A percentile compares a stretch with the other conserved stretches of the same genome.
These are phyloP conservation scores for Pinna nobilis DNA, from an alignment of 1,140 invertebrate species.

Conservation along the genomic window DNA sequence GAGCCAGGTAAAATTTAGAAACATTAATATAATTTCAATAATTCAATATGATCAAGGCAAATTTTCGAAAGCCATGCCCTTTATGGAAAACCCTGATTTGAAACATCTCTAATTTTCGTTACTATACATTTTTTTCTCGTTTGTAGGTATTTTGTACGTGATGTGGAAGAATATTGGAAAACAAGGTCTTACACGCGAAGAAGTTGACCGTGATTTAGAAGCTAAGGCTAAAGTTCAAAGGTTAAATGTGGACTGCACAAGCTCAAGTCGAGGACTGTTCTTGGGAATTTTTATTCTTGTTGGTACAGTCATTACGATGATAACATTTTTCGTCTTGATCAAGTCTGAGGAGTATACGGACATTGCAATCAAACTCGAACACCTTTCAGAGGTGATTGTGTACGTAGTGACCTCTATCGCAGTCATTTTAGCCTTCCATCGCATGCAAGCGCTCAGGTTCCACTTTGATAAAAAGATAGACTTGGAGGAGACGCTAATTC, in stretches of 20 bases:
- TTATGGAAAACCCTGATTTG: background rate
- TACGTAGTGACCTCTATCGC: slow-evolving; percentile 53
- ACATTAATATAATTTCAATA: background rate
- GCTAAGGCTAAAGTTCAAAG: slow-evolving; percentile 45
- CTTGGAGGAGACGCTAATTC: slow-evolving; percentile 91
- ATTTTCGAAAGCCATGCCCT: background rate
- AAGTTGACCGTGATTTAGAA: slow-evolving; percentile 17
- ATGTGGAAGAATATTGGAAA: slow-evolving; percentile 63
- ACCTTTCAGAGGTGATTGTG: slow-evolving; percentile 52
- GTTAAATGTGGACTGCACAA: slow-evolving; percentile 80
- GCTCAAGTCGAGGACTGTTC: slow-evolving; percentile 92
- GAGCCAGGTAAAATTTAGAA: background rate
- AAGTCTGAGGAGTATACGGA: slow-evolving; percentile 37
- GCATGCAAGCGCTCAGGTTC: slow-evolving; percentile 48
- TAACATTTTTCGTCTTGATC: slow-evolving; percentile 89
- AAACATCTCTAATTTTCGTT: background rate
- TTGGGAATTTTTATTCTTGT: slow-evolving; percentile 90
- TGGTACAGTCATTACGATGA: slow-evolving; percentile 93
- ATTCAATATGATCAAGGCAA: background rate
- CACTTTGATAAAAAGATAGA: slow-evolving; percentile 75
- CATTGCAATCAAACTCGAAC: slow-evolving; percentile 53
- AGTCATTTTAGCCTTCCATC: slow-evolving; percentile 51
- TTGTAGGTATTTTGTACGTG: slow-evolving; percentile 55
- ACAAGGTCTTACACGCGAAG: background rate
- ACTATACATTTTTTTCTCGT: background rate